Percentiles rank a stretch among this genome's conserved stretches.
These are phyloP conservation scores for Lysandra coridon DNA, from an alignment of 2,888 invertebrate genomes.

Conservation along the genomic window DNA sequence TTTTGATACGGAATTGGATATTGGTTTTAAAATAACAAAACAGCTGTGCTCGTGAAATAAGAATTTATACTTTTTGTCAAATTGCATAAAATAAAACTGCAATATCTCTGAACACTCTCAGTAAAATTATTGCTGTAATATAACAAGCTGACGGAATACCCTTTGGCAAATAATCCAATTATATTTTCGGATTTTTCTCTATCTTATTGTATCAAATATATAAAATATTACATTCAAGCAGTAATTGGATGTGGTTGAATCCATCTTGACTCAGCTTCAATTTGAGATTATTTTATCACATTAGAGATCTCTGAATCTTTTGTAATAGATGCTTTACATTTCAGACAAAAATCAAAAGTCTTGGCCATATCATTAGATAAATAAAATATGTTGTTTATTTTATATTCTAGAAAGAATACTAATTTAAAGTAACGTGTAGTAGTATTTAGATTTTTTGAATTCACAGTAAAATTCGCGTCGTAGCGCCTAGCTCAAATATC, in stretches of 20 bases:
- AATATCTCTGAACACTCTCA: neutral
- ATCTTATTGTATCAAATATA: constrained; percentile 9
- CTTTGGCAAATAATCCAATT: constrained; percentile 13
- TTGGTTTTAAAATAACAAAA: neutral
- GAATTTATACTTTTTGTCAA: neutral
- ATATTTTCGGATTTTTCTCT: constrained; percentile 14
- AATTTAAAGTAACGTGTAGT: no score
- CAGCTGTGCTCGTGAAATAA: neutral
- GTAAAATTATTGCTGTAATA: neutral
- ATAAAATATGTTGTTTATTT: no score
- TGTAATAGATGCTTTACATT: neutral
- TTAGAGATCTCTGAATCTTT: neutral
- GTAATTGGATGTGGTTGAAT: constrained; percentile 6
- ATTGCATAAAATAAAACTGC: neutral
- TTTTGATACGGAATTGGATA: neutral
- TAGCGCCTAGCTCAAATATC: no score
- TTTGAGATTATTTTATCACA: neutral
- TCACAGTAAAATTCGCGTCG: no score
- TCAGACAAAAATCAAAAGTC: neutral
- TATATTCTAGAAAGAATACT: no score
- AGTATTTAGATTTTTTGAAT: no score
- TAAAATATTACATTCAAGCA: neutral
- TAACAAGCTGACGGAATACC: constrained; percentile 12
- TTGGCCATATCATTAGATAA: no score
- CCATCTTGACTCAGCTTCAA: neutral